Evolutionary conservation across 1,140 invertebrate species (phyloP).

Genomic region (Arctopsyche grandis): DNA sequence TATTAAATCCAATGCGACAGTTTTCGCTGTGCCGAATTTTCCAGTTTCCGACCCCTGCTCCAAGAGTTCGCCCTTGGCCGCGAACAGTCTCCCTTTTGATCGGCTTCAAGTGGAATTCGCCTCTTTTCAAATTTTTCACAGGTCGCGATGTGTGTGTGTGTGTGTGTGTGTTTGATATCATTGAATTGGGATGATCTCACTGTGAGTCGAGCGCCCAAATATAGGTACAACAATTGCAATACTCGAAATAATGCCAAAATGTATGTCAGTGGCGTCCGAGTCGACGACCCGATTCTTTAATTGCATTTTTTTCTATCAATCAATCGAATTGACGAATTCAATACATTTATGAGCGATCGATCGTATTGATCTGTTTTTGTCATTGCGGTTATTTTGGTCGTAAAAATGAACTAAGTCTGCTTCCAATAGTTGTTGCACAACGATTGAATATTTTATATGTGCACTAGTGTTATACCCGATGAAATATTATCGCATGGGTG

Average conservation of each 20-base stretch:
- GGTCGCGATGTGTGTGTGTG: neutral
- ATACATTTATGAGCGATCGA: neutral
- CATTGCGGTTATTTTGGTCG: neutral
- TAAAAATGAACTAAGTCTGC: neutral
- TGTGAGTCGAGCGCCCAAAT: neutral
- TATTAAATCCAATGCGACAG: neutral
- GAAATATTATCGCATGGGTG: neutral
- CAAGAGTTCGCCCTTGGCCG: neutral
- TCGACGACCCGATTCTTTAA: neutral
- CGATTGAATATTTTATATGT: neutral
- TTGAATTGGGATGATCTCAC: neutral
- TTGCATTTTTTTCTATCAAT: neutral
- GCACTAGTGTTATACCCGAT: neutral
- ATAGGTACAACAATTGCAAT: neutral
- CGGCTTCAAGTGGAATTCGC: neutral
- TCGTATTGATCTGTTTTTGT: neutral
- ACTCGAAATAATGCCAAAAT: slow-evolving; percentile 1
- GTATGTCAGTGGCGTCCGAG: neutral
- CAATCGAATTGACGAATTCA: neutral
- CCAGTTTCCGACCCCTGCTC: neutral
- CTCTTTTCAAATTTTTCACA: slow-evolving; percentile 1
- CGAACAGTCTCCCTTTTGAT: neutral
- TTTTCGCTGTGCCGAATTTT: neutral
- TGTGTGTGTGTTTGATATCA: neutral
- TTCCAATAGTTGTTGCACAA: neutral